These are phyloP conservation scores for Ceryle rudis DNA, from an alignment of 2,797 vertebrate species.

Conservation along the genomic window DNA sequence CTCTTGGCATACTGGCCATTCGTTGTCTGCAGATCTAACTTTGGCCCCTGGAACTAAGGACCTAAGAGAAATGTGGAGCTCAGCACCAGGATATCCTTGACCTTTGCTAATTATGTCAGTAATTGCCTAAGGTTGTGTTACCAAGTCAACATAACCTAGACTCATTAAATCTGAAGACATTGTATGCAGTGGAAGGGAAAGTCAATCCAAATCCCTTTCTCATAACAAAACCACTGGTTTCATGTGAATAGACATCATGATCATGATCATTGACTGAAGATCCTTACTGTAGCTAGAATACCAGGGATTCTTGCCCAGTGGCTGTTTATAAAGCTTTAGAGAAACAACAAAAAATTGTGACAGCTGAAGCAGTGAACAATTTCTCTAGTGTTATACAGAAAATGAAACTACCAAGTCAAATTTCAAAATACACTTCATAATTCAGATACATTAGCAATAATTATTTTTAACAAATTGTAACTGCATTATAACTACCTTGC, in stretches of 20 bases:
- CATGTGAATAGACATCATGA: background rate
- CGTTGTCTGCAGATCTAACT: background rate
- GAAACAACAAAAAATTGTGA: background rate
- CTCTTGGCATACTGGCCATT: background rate
- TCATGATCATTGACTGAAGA: background rate
- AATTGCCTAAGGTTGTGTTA: background rate
- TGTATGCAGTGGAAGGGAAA: background rate
- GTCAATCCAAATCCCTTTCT: background rate
- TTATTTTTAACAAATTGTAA: conserved; percentile 16
- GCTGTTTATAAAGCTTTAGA: background rate
- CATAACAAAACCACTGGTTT: background rate
- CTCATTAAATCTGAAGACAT: background rate
- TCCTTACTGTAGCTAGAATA: background rate
- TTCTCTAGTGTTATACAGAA: background rate
- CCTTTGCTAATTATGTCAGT: background rate
- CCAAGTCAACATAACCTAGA: background rate
- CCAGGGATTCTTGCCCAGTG: background rate
- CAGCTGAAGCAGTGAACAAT: background rate
- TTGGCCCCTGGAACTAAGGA: background rate
- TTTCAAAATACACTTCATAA: background rate
- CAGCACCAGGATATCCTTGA: background rate
- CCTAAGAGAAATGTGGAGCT: background rate
- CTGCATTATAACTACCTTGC: background rate
- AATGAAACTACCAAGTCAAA: background rate
- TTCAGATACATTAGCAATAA: background rate